Conservation (phyloP, 2,888 invertebrate species). For the Holacanthella duospinosa region DNA sequence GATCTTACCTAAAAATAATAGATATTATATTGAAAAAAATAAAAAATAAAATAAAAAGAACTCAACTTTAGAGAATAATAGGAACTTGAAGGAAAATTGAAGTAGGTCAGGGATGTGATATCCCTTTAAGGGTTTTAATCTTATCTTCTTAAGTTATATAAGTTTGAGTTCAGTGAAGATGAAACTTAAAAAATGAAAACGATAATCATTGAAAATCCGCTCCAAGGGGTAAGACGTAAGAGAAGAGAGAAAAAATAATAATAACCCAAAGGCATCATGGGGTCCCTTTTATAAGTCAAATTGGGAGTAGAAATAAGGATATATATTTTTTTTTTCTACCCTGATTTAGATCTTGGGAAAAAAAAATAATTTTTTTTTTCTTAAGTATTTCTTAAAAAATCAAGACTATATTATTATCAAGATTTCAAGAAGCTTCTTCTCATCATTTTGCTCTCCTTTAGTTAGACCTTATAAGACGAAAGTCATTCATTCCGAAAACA, state of each 20-base stretch:
- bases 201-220: not conserved
- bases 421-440: not conserved
- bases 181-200: not conserved
- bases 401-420: not conserved
- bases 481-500: not conserved
- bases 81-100: not conserved
- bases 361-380: no score
- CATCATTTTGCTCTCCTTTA: not conserved
- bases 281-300: not conserved
- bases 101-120: conserved; percentile 13
- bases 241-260: not conserved
- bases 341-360: not conserved
- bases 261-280: not conserved
- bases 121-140: conserved; percentile 11
- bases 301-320: not conserved
- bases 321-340: not conserved
- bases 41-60: not conserved
- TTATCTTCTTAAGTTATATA: conserved; percentile 7
- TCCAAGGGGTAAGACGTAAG: not conserved
- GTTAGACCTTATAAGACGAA: no score
- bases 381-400: not conserved
- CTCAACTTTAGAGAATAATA: not conserved
- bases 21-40: no score
- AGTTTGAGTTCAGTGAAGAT: not conserved
- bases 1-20: no score